Base-by-base conservation (phyloP, 2,888 invertebrate species). In the Limnephilus rhombicus region DNA sequence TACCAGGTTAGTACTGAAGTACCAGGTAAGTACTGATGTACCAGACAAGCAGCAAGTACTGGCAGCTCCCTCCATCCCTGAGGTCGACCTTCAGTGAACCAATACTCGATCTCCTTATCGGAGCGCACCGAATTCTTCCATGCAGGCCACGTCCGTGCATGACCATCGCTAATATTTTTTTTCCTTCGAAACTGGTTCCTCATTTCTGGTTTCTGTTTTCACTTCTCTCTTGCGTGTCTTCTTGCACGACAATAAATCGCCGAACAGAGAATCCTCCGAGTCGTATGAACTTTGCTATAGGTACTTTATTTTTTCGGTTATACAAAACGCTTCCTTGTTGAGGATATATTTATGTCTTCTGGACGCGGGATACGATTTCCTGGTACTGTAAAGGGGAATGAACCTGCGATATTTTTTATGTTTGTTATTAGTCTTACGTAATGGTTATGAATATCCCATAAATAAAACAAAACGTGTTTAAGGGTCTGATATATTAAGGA, bases 361-460 rank as follows among this genome's bases (percentile, higher is more conserved):
- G 91, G 24, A 68, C 87, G 41, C 89, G 89, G 68, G 82, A 85
- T 90, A 83, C 89, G 41, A 88, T 90, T 92, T 93, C 93, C 93
- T 91, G 93, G 92, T 93, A 89, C 91, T 29, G 49, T n/a, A 29
- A 37, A n/a, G 92, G 87, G 90, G 87, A 90, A 87, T 83, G 90
- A 92, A 87, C 90, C 90, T 37, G 80, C 91, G n/a, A 92, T 91
- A 92, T 92, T 92, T 91, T 92, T 93, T 89, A 91, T 91, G 92
- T 92, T 90, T 92, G 91, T 92, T 92, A 92, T 93, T 92, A 93
- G 91, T 92, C 92, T 93, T 92, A 68, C 53, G 92, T 90, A 93
- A 93, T 92, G 93, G 91, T 92, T 90, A 89, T 88, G 53, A 80
- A 90, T 89, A 89, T 85, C 45, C 41, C 34, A 93, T 92, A 93